These are phyloP conservation scores for Apaloderma vittatum DNA, from an alignment of 2,113 vertebrate species.

Conservation along the genomic window DNA sequence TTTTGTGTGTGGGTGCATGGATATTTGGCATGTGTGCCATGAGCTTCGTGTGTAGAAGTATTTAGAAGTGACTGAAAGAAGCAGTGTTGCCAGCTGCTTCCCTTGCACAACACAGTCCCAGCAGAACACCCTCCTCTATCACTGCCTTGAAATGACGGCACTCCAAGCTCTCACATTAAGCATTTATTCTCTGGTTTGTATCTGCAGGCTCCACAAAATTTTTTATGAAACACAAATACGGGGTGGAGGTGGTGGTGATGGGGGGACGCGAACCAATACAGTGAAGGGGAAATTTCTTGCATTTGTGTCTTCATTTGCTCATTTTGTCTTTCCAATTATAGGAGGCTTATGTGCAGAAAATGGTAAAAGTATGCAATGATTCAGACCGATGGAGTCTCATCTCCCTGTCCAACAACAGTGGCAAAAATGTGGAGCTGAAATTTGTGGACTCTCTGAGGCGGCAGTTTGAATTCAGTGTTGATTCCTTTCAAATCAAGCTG, in stretches of 20 bases:
- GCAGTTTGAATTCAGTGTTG: slow-evolving; percentile 99
- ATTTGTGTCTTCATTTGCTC: slow-evolving; percentile 49
- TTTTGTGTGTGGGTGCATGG: not conserved
- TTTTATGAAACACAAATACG: not conserved
- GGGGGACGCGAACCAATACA: not conserved
- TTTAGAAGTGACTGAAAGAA: slow-evolving; percentile 3
- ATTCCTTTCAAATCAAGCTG: slow-evolving; percentile 98
- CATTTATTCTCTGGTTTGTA: not conserved
- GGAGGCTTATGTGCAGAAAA: slow-evolving; percentile 99
- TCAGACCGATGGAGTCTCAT: slow-evolving; percentile 99
- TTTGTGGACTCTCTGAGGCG: slow-evolving; percentile 97
- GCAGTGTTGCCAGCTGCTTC: not conserved
- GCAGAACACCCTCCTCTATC: not conserved
- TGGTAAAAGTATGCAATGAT: slow-evolving; percentile 99
- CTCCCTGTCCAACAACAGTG: slow-evolving; percentile 97
- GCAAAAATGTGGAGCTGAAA: slow-evolving; percentile 99
- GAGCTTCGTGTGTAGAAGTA: not conserved
- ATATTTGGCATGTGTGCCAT: not conserved
- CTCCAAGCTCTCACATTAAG: not conserved
- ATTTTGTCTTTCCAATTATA: slow-evolving; percentile 79
- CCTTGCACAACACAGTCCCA: not conserved
- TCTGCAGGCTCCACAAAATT: not conserved
- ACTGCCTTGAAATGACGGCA: not conserved
- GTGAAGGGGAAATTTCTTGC: not conserved
- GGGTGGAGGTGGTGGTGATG: not conserved